These are phyloP conservation scores for Epizoanthus scotinus DNA, from an alignment of 92 coral and sea anemone genomes.

Conservation along the genomic window DNA sequence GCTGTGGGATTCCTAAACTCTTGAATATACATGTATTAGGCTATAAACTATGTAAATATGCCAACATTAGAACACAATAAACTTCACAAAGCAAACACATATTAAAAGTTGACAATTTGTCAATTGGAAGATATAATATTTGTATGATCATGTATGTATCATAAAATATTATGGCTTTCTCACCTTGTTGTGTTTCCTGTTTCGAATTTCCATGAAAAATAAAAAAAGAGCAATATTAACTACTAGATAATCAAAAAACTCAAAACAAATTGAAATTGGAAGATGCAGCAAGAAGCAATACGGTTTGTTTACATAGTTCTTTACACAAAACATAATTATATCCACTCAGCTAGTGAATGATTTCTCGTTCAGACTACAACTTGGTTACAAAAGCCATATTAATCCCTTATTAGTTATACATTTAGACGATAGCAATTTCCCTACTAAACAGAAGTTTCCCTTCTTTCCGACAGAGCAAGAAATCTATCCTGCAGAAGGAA, in stretches of 20 bases:
- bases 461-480: too few species aligned
- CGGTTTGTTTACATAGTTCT: conserved; percentile 15
- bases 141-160: too few species aligned
- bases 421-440: background rate
- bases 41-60: conserved; percentile 10
- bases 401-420: background rate
- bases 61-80: background rate
- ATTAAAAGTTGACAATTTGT: background rate
- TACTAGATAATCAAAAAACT: conserved; percentile 11
- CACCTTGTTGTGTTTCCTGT: conserved; percentile 33
- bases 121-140: background rate
- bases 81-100: background rate
- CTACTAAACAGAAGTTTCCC: too few species aligned
- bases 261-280: conserved; percentile 15
- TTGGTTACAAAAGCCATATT: background rate
- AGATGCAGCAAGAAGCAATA: background rate
- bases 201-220: background rate
- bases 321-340: background rate
- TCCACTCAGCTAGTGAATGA: background rate
- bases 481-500: too few species aligned
- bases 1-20: background rate
- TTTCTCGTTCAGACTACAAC: background rate
- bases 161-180: background rate
- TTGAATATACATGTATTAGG: background rate
- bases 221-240: conserved; percentile 18